A percentile compares a stretch with the other conserved stretches of the same genome.
These are phyloP conservation scores for Prunella fulvescens DNA, from an alignment of 2,113 vertebrate genomes.

Conservation along the genomic window DNA sequence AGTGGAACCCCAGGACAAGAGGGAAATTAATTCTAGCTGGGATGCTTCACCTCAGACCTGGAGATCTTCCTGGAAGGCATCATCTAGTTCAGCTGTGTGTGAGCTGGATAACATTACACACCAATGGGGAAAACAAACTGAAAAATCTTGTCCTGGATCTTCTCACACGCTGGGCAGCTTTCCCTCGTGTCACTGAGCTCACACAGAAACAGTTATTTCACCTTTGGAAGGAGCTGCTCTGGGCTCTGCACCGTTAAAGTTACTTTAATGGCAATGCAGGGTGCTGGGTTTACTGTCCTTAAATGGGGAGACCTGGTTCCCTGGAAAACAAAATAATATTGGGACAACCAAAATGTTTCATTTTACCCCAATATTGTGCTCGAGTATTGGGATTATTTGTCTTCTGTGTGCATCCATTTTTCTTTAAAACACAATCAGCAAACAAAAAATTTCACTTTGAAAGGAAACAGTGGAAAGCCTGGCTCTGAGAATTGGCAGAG, in stretches of 20 bases:
- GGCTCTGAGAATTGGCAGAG: neutral
- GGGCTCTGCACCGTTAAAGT: neutral
- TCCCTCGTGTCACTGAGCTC: neutral
- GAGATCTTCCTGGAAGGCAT: neutral
- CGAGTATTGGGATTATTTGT: neutral
- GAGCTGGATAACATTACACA: neutral
- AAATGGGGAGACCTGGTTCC: neutral
- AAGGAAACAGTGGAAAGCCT: neutral
- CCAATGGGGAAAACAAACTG: slow-evolving; percentile 1
- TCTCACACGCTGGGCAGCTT: slow-evolving; percentile 16
- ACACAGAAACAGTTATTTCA: neutral
- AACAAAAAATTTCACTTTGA: neutral
- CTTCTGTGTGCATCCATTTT: neutral
- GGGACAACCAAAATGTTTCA: neutral
- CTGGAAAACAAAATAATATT: neutral
- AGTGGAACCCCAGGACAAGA: neutral
- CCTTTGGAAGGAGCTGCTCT: neutral
- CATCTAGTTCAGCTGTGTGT: neutral
- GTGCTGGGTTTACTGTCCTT: neutral
- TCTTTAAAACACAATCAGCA: neutral
- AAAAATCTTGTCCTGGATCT: slow-evolving; percentile 10
- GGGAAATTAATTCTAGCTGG: neutral
- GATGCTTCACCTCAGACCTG: neutral
- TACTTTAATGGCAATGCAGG: neutral
- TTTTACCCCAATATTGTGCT: neutral